Conservation (phyloP, 2,113 vertebrate species). For the Anoura caudifer region DNA sequence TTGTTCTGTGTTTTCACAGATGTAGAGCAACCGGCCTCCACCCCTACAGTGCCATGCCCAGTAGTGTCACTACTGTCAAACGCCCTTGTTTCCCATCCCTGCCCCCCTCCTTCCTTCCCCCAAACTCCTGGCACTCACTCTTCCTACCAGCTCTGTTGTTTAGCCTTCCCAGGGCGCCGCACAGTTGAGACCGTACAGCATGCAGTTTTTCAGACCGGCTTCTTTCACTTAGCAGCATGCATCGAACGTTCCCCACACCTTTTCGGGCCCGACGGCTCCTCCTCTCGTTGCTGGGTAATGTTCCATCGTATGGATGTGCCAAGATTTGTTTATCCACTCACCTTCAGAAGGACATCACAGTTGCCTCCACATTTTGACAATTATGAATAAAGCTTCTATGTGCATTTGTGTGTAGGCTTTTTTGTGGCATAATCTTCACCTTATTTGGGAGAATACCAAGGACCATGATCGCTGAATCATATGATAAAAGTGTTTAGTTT, state of each 20-base stretch:
- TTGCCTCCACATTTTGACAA: not conserved
- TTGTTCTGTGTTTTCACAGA: not conserved
- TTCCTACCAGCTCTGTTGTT: not conserved
- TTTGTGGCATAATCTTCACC: not conserved
- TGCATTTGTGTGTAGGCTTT: not conserved
- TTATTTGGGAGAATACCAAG: not conserved
- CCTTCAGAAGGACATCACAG: not conserved
- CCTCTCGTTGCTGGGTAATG: too few species aligned
- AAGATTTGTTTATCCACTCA: too few species aligned
- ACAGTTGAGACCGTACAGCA: not conserved
- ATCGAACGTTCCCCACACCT: not conserved
- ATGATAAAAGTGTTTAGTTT: not conserved
- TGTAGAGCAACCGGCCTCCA: not conserved
- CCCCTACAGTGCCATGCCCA: not conserved
- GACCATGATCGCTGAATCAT: not conserved
- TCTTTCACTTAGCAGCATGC: not conserved
- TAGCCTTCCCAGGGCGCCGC: not conserved
- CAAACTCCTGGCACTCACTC: not conserved
- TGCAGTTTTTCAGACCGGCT: not conserved
- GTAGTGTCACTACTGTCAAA: not conserved
- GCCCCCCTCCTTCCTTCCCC: not conserved
- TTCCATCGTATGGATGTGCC: too few species aligned
- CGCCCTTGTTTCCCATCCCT: not conserved
- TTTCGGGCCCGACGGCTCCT: not conserved
- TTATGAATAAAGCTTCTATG: not conserved